Percentiles rank a stretch among this genome's conserved stretches.
These are phyloP conservation scores for Eupithecia subfuscata DNA, from an alignment of 2,888 invertebrate genomes.

Conservation along the genomic window DNA sequence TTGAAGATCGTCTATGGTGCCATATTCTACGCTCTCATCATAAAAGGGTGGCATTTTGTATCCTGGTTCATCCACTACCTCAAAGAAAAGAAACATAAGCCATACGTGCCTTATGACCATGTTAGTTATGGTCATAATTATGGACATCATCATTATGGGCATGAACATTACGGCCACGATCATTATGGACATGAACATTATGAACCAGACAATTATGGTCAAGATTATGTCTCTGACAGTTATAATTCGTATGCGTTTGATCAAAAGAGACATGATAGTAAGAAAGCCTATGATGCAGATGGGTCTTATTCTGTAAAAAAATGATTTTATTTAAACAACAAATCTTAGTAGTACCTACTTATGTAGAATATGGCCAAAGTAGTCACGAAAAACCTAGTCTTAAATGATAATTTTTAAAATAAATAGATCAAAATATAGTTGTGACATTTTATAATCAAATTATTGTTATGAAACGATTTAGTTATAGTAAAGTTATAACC, in stretches of 20 bases:
- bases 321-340: neutral
- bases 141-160: neutral
- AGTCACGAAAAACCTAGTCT: neutral
- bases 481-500: too few species aligned
- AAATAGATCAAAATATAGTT: too few species aligned
- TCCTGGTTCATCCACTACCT: conserved; percentile 74
- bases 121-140: conserved; percentile 32
- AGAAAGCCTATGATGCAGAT: conserved; percentile 70
- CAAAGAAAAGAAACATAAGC: conserved; percentile 63
- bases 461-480: too few species aligned
- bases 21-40: conserved; percentile 64
- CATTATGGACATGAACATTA: conserved; percentile 26
- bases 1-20: conserved; percentile 73
- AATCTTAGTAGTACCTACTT: neutral
- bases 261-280: conserved; percentile 23
- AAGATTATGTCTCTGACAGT: conserved; percentile 42
- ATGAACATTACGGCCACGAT: conserved; percentile 15
- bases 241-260: conserved; percentile 1
- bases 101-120: neutral
- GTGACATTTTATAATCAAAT: too few species aligned
- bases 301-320: conserved; percentile 72
- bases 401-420: neutral
- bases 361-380: neutral
- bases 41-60: conserved; percentile 72
- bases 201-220: conserved; percentile 31